A percentile compares a stretch with the other conserved stretches of the same genome.
These are phyloP conservation scores for Loris lydekkerianus DNA, from an alignment of 2,797 vertebrate species.

Conservation along the genomic window DNA sequence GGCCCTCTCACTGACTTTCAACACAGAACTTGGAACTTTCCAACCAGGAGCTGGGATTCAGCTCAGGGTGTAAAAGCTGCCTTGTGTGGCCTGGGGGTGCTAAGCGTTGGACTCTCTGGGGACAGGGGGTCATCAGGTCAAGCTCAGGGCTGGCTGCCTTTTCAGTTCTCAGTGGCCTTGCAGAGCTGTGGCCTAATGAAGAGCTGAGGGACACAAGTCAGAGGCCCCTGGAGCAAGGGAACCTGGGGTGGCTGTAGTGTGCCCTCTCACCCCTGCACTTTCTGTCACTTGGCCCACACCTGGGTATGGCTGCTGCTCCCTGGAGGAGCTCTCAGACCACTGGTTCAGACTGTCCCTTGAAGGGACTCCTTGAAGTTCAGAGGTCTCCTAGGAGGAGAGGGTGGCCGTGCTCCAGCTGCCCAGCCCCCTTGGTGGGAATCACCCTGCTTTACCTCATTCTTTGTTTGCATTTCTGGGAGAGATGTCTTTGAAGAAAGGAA, in stretches of 20 bases:
- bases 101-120: too few species aligned
- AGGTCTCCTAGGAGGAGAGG: fast-evolving
- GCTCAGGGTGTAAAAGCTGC: fast-evolving
- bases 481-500: background rate
- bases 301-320: fast-evolving
- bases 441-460: background rate
- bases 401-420: fast-evolving
- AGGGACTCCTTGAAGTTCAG: fast-evolving
- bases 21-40: background rate
- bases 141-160: fast-evolving
- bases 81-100: background rate
- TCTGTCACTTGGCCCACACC: fast-evolving
- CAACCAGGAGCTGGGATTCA: fast-evolving
- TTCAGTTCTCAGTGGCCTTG: fast-evolving
- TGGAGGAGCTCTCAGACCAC: background rate
- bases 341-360: background rate
- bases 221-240: fast-evolving
- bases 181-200: fast-evolving
- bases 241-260: fast-evolving
- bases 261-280: background rate
- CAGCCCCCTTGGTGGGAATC: background rate
- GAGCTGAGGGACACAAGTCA: fast-evolving
- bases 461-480: background rate
- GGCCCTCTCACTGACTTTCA: background rate
- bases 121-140: fast-evolving